Evolutionary conservation across 2,888 invertebrate genomes (phyloP).

Genomic region (Brachylomia viminalis): DNA sequence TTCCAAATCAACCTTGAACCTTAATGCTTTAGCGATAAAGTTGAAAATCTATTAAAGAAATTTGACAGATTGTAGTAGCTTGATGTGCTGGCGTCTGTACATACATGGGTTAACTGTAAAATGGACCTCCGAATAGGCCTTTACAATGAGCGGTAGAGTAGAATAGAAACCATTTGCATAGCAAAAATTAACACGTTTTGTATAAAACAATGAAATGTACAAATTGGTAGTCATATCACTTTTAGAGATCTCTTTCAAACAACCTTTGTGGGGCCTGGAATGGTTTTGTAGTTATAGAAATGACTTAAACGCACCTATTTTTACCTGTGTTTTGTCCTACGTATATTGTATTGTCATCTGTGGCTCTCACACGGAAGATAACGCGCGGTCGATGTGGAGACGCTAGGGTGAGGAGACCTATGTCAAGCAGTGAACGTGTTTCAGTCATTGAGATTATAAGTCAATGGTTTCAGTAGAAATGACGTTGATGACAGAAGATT

Average conservation of each 20-base stretch:
- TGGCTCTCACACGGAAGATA: neutral
- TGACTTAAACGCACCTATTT: neutral
- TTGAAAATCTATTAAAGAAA: no score
- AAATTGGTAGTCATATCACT: constrained; percentile 27
- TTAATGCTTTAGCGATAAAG: no score
- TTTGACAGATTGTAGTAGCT: no score
- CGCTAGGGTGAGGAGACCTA: neutral
- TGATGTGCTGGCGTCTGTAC: no score
- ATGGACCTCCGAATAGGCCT: neutral
- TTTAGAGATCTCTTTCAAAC: constrained; percentile 10
- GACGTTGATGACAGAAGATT: neutral
- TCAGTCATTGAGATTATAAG: no score
- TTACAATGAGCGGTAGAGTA: constrained; percentile 5
- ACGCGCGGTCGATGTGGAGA: no score
- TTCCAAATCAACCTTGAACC: no score
- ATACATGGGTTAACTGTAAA: neutral
- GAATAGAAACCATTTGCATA: constrained; percentile 23
- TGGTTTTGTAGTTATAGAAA: neutral
- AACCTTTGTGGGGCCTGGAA: neutral
- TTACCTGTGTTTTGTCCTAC: no score
- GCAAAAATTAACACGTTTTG: constrained; percentile 33
- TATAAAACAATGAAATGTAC: constrained; percentile 32
- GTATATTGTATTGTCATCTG: no score
- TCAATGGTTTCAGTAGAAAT: neutral
- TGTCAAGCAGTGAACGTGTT: neutral